These are phyloP conservation scores for Thunnus albacares DNA, from an alignment of 2,797 vertebrate species.

Conservation along the genomic window DNA sequence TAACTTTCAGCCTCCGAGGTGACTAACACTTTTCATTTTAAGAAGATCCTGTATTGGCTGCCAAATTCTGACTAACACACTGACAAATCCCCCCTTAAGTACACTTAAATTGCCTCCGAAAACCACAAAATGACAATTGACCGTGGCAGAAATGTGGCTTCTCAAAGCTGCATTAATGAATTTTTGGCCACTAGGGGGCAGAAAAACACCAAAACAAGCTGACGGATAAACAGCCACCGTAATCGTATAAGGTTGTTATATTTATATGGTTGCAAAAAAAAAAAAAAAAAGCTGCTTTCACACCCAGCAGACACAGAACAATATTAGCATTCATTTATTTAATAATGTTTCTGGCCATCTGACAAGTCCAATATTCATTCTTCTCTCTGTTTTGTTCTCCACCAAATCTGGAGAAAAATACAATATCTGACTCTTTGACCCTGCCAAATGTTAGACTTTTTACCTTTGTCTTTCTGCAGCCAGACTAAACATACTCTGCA, in stretches of 20 bases:
- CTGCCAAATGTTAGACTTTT: not conserved
- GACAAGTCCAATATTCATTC: too few relatives aligned
- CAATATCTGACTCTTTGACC: too few relatives aligned
- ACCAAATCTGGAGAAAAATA: not conserved
- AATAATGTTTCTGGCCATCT: too few relatives aligned
- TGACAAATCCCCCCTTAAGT: not conserved
- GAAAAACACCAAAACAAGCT: not conserved
- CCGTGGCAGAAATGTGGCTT: not conserved
- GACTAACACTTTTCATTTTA: not conserved
- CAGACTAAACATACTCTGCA: not conserved
- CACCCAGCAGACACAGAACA: too few relatives aligned
- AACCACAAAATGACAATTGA: not conserved
- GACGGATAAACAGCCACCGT: too few relatives aligned
- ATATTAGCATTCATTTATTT: too few relatives aligned
- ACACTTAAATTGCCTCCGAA: not conserved
- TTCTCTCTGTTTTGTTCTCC: not conserved
- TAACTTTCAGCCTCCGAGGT: not conserved
- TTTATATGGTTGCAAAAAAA: too few relatives aligned
- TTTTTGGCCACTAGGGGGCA: not conserved
- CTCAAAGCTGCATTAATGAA: conserved; percentile 6
- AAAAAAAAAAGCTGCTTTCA: too few relatives aligned
- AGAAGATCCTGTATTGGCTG: not conserved
- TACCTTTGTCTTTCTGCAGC: not conserved
- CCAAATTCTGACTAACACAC: not conserved
- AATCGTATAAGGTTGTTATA: too few relatives aligned